These are phyloP conservation scores for Aepyceros melampus DNA, from an alignment of 2,113 vertebrate species.

Conservation along the genomic window DNA sequence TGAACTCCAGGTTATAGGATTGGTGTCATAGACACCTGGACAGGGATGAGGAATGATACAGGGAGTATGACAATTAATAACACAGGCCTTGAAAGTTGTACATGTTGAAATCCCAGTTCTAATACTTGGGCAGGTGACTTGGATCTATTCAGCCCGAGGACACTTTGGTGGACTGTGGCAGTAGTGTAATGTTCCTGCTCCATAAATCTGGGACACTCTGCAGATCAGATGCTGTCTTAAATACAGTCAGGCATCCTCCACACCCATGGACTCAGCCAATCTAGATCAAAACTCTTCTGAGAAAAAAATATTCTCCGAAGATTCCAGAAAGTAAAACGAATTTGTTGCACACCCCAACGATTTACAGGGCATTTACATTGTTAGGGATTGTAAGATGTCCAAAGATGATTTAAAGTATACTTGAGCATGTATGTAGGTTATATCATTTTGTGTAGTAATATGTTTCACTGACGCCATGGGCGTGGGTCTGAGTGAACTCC, in stretches of 20 bases:
- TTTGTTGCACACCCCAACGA: not conserved
- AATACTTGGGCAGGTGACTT: not conserved
- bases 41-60: not conserved
- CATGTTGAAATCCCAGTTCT: not conserved
- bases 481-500: too few relatives aligned
- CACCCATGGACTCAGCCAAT: not conserved
- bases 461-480: too few relatives aligned
- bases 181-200: not conserved
- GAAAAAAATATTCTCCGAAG: not conserved
- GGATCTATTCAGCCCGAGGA: not conserved
- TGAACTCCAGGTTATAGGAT: not conserved
- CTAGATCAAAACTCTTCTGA: not conserved
- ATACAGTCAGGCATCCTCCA: not conserved
- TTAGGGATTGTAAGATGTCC: not conserved
- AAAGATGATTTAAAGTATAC: not conserved
- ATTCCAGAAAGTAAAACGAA: not conserved
- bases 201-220: not conserved
- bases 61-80: not conserved
- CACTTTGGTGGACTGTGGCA: not conserved
- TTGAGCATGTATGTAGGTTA: not conserved
- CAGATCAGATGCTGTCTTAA: not conserved
- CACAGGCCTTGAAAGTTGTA: not conserved
- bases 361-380: not conserved
- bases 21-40: not conserved
- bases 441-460: not conserved